Evolutionary conservation across 2,113 vertebrate genomes (phyloP), one percentile per base, ranked within the genome.

Genomic region (Stictonetta naevosa): DNA sequence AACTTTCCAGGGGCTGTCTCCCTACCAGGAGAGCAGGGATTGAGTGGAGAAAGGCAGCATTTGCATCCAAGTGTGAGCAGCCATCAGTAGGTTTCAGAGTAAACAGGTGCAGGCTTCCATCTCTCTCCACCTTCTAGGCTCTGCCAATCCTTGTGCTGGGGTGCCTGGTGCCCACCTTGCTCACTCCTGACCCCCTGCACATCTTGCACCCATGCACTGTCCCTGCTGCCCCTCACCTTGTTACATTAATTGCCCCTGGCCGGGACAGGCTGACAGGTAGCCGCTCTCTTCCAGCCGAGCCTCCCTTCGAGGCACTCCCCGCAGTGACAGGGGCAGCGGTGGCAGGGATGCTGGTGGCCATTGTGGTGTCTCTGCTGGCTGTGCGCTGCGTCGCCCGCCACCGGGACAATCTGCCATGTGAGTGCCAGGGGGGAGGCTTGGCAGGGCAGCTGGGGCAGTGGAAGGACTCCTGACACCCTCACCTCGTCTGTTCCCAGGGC

Each of bases 291-390:
- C 59, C 89, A 96, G 96, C 96, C 1, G 93, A 96, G 91, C 94
- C 93, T 10, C 93, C 94, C 72, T 92, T 95, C 5, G 94, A 93
- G 55, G 94, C 94, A 1, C 93, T 92, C 50, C 93, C 89, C 0
- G 96, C 96, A 0, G 94, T 92, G 94, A 83, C 19, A 2, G 96
- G 34, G 11, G 96, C 96, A 0, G 96, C 93, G 0, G 86, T 40
- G 68, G 68, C 5, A 3, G 96, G 93, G 59, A 96, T 96, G 96
- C 22, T 95, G 80, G 91, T 81, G 83, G 96, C 96, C 89, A 88
- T 72, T 2, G 18, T 36, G 0, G 64, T 28, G 0, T 95, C 96
- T 0, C 68, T 96, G 5, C 86, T 96, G 76, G 91, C 91, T 3
- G 33, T 86, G 68, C 68, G 31, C 76, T 95, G 59, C 58, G 10